Percentiles rank a stretch among this genome's conserved stretches.
Conservation (phyloP, 2,797 vertebrate species). For the Amazona ochrocephala region DNA sequence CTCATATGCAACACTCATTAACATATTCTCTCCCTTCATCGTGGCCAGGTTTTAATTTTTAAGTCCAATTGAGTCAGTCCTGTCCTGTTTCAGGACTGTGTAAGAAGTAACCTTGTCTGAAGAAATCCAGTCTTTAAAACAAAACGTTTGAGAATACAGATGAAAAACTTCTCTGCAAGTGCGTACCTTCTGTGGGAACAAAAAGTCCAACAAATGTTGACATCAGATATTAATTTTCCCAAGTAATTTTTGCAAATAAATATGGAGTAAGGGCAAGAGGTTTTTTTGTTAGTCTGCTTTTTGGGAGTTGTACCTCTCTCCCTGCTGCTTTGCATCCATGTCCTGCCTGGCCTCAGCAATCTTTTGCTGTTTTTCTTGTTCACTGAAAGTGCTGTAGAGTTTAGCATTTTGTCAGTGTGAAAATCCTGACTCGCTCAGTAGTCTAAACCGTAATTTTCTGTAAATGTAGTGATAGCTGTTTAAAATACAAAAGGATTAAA, state of each 20-base stretch:
- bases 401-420: background rate
- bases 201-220: background rate
- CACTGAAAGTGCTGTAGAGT: background rate
- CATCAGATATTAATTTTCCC: background rate
- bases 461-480: background rate
- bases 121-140: background rate
- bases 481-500: background rate
- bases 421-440: background rate
- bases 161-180: background rate
- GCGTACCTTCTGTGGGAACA: background rate
- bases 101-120: background rate
- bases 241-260: background rate
- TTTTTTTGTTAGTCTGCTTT: background rate
- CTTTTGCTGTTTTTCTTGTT: constrained; percentile 8
- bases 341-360: background rate
- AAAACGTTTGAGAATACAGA: background rate
- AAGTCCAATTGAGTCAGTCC: background rate
- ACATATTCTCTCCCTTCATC: background rate
- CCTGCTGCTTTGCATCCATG: background rate
- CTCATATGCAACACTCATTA: rapidly evolving
- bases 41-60: background rate
- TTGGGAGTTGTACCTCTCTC: background rate
- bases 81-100: background rate
- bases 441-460: background rate
- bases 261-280: background rate